Percentiles rank a stretch among this genome's conserved stretches.
Conservation (phyloP, 2,113 vertebrate species). For the Caranx ignobilis region DNA sequence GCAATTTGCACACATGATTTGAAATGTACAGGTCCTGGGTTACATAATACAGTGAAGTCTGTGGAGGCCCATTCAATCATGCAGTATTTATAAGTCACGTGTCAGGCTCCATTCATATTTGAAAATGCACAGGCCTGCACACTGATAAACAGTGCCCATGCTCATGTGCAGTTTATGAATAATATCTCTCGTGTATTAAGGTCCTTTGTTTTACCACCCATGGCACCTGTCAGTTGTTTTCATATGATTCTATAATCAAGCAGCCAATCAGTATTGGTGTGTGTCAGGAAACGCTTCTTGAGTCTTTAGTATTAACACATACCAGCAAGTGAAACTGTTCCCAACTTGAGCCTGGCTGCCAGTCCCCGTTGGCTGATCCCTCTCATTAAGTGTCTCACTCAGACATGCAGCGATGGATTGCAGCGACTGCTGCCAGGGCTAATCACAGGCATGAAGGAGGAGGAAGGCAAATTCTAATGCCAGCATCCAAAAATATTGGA, state of each 20-base stretch:
- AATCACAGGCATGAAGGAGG: conserved; percentile 58
- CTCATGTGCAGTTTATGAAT: neutral
- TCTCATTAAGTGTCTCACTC: conserved; percentile 55
- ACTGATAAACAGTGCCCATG: neutral
- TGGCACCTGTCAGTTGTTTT: neutral
- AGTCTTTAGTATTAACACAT: neutral
- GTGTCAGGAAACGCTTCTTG: neutral
- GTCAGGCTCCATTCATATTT: no score
- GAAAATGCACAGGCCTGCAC: no score
- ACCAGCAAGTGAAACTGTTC: conserved; percentile 22
- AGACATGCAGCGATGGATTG: conserved; percentile 41
- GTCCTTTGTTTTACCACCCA: neutral
- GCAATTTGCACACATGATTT: neutral
- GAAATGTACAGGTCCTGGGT: neutral
- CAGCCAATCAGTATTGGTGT: neutral
- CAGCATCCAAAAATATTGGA: conserved; percentile 47
- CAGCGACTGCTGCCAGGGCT: conserved; percentile 46
- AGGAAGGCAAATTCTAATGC: conserved; percentile 33
- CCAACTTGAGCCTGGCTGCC: conserved; percentile 36
- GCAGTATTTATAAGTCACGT: no score
- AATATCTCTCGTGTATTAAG: neutral
- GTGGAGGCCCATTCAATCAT: no score
- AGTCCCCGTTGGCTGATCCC: conserved; percentile 55
- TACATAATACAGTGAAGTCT: neutral
- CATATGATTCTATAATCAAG: neutral